Evolutionary conservation across 2,888 invertebrate genomes (phyloP), one percentile per base, ranked within the genome.

Genomic region (Melieria crassipennis): DNA sequence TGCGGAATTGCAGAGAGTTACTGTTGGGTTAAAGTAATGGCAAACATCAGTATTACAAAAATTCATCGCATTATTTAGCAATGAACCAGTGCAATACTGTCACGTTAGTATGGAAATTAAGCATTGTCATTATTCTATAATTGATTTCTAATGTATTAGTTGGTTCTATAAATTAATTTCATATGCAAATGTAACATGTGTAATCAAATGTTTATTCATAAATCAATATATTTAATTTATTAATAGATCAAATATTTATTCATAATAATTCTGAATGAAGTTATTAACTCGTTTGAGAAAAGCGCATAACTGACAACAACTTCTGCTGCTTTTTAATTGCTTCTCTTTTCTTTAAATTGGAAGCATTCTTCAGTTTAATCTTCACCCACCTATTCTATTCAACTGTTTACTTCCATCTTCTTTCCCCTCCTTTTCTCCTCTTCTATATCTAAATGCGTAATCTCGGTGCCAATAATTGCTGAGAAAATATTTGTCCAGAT

Each of bases 1-100:
- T 98, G 94, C 91, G 93, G 93, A 94, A 93, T 94, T 92, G 94
- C 93, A 94, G 94, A 94, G 93, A 94, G 93, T 94, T 94, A 94
- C 94, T 93, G 94, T 92, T 84, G 84, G 92, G 93, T 93, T 92
- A 92, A 91, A 91, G 91, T 90, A 90, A 89, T 81, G 79, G 80
- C 88, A 84, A 85, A 83, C 83, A 83, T 85, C 79, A 83, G 84
- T 86, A 87, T 84, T 84, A 86, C 77, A 79, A 78, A 79, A 80
- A 76, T 75, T 76, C 71, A 73, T 73, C 75, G 69, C 73, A 71
- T n/a, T 16, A 58, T 30, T 30, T 30, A 30, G 30, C 30, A 30
- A 30, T 30, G 42, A 58, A 58, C n/a, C n/a, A 58, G 10, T 58
- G 58, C 42, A 30, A 58, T 58, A 58, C 58, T 58, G 30, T 30